Conservation (phyloP, 64 coral and sea anemone genomes). For the Actinia tenebrosa region DNA sequence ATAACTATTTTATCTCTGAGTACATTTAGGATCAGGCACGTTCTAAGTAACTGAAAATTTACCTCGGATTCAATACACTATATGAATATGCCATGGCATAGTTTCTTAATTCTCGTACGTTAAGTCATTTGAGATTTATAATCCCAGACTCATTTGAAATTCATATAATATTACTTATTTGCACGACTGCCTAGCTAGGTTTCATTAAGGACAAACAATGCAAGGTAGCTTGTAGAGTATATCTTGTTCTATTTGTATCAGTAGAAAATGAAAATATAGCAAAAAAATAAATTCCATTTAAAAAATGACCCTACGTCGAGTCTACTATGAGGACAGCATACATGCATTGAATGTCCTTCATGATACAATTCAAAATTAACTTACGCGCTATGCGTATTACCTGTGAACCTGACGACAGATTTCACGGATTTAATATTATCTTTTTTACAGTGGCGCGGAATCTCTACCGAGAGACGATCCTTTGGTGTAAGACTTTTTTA, state of each 20-base stretch:
- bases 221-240: background rate
- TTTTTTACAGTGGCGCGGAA: slow-evolving; percentile 1
- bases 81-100: background rate
- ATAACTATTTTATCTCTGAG: background rate
- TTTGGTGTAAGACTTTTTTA: slow-evolving; percentile 3
- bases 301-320: background rate
- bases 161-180: background rate
- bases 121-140: background rate
- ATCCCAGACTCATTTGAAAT: background rate
- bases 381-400: background rate
- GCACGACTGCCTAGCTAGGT: background rate
- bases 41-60: background rate
- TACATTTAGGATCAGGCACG: background rate
- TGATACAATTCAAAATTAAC: background rate
- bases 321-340: background rate
- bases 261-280: background rate
- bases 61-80: background rate
- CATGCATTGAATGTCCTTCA: background rate
- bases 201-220: background rate
- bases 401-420: background rate
- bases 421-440: background rate
- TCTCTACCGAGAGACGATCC: slow-evolving; percentile 4
- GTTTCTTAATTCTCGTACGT: background rate
- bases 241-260: background rate
- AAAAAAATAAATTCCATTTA: background rate